Conservation (phyloP, 2,888 invertebrate genomes). For the Sphaeridia pumilis region DNA sequence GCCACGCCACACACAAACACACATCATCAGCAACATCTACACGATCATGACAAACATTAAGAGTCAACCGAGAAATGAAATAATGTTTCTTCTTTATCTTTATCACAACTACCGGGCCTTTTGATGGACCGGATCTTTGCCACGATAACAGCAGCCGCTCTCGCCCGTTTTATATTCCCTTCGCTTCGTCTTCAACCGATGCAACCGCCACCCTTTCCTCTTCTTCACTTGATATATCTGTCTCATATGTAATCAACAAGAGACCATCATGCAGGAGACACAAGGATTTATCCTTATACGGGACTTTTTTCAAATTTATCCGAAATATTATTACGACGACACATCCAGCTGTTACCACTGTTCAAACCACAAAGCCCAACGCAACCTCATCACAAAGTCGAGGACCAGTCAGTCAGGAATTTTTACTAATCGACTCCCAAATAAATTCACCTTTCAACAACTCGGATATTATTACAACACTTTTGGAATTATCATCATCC, state of each 20-base stretch:
- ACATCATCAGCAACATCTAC: slow-evolving; percentile 2
- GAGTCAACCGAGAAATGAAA: not conserved
- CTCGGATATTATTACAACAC: no score
- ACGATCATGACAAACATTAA: not conserved
- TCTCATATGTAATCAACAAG: not conserved
- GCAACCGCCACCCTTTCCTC: not conserved
- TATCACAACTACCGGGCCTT: not conserved
- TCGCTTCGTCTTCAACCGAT: not conserved
- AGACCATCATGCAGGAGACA: not conserved
- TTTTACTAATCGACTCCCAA: no score
- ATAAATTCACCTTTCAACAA: no score
- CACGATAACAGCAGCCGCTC: not conserved
- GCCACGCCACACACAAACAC: not conserved
- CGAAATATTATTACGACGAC: no score
- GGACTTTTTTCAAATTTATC: not conserved
- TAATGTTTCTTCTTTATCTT: not conserved
- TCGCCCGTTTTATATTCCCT: not conserved
- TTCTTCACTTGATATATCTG: not conserved
- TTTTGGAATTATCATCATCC: no score
- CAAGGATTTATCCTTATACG: not conserved
- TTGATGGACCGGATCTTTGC: no score
- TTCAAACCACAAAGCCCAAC: no score
- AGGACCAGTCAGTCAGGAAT: no score
- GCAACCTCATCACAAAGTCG: no score
- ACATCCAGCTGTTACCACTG: no score